phyloP scores from a whole-genome alignment of 2,888 invertebrate species.

The Drosophila dives region DNA sequence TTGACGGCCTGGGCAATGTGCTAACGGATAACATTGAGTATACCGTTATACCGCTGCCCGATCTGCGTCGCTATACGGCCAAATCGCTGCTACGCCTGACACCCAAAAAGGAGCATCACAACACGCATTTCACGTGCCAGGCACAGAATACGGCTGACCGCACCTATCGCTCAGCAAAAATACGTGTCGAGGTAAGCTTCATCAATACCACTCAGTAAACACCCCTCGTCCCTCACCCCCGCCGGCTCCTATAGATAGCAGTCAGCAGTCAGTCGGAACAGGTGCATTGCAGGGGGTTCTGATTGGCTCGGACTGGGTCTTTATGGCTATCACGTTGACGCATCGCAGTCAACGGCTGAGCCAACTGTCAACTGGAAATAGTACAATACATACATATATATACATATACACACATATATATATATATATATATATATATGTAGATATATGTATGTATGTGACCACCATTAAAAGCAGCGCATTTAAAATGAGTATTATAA shows the following conservation, averaged over 20 bases:
- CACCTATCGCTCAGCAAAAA: conserved; percentile 91
- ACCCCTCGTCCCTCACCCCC: too few relatives aligned
- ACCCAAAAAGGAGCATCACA: conserved; percentile 95
- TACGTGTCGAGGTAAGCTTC: conserved; percentile 91
- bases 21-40: conserved; percentile 92
- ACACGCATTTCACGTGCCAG: conserved; percentile 95
- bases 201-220: not conserved
- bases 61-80: conserved; percentile 93
- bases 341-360: conserved; percentile 62
- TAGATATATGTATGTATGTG: too few relatives aligned
- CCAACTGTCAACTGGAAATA: conserved; percentile 56
- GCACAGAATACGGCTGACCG: conserved; percentile 96
- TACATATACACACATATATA: not conserved
- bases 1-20: conserved; percentile 94
- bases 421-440: not conserved
- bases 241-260: not conserved
- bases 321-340: conserved; percentile 55
- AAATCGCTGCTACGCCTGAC: conserved; percentile 93
- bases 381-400: not conserved
- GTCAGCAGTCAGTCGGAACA: not conserved
- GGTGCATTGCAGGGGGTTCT: conserved; percentile 37
- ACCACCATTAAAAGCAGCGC: not conserved
- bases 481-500: not conserved
- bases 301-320: conserved; percentile 6
- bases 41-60: conserved; percentile 90